Evolutionary conservation across 1,140 invertebrate species (phyloP).

Genomic region (Eurosta solidaginis): DNA sequence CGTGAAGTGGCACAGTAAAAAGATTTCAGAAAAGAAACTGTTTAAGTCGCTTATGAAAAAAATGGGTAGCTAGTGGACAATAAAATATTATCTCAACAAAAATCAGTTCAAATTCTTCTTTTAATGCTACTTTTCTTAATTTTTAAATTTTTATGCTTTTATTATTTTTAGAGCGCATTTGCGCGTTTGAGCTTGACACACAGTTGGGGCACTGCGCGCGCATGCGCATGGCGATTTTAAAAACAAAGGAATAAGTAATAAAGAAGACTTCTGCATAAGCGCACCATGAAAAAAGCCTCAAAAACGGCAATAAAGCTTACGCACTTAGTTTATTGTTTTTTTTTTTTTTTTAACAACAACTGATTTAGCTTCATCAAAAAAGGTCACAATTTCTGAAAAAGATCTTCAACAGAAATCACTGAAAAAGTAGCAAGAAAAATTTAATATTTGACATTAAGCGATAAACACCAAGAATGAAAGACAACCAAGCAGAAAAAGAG

Average conservation of each 20-base stretch:
- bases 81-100: constrained; percentile 24
- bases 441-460: constrained; percentile 25
- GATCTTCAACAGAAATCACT: constrained; percentile 14
- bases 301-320: neutral
- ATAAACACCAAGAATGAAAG: constrained; percentile 25
- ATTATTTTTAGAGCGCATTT: neutral
- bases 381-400: constrained; percentile 4
- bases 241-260: neutral
- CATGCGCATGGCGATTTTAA: neutral
- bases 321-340: no score
- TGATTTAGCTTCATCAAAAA: neutral
- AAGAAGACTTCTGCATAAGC: constrained; percentile 11
- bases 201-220: neutral
- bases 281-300: neutral
- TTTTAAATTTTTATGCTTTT: neutral
- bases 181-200: neutral
- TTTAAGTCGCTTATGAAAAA: neutral
- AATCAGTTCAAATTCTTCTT: constrained; percentile 1
- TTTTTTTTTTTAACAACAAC: neutral
- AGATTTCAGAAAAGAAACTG: neutral
- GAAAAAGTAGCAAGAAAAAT: constrained; percentile 19
- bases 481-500: constrained; percentile 24
- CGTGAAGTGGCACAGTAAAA: neutral
- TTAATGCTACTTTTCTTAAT: neutral
- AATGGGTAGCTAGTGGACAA: constrained; percentile 18